Percentiles rank a stretch among this genome's conserved stretches.
These are phyloP conservation scores for Augochlora pura DNA, from an alignment of 1,140 invertebrate genomes.

Conservation along the genomic window DNA sequence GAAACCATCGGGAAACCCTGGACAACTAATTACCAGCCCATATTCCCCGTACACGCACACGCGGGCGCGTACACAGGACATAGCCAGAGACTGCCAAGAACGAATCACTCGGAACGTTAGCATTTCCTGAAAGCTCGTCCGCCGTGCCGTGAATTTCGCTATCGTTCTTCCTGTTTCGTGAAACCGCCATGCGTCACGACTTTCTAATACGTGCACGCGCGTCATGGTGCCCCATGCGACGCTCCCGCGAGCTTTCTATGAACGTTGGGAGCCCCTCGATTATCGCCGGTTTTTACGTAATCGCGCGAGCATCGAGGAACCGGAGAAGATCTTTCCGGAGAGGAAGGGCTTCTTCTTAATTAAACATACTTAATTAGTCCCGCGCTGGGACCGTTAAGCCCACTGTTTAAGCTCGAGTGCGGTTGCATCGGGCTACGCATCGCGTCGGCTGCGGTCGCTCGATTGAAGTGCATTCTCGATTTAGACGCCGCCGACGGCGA, in stretches of 20 bases:
- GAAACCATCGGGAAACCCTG: no score
- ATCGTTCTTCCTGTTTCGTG: constrained; percentile 15
- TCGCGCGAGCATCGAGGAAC: no score
- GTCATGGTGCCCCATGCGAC: no score
- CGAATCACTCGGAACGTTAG: no score
- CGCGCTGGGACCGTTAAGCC: constrained; percentile 4
- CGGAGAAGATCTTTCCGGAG: no score
- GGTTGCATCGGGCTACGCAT: neutral
- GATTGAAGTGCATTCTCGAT: constrained; percentile 62
- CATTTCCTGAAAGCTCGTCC: neutral
- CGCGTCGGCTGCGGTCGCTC: constrained; percentile 12
- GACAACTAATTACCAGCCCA: no score
- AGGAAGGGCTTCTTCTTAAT: neutral
- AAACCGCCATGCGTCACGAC: constrained; percentile 11
- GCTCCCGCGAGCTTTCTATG: no score
- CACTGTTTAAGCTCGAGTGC: constrained; percentile 15
- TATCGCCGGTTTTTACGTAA: no score
- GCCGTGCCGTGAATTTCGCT: neutral
- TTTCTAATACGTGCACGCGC: constrained; percentile 7
- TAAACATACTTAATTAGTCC: neutral
- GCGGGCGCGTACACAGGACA: no score
- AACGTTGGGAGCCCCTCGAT: no score
- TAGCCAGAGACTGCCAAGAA: no score
- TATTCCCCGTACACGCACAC: no score
- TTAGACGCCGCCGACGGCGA: constrained; percentile 42